Evolutionary conservation across 2,113 vertebrate genomes (phyloP).

Genomic region (Ibidorhyncha struthersii): DNA sequence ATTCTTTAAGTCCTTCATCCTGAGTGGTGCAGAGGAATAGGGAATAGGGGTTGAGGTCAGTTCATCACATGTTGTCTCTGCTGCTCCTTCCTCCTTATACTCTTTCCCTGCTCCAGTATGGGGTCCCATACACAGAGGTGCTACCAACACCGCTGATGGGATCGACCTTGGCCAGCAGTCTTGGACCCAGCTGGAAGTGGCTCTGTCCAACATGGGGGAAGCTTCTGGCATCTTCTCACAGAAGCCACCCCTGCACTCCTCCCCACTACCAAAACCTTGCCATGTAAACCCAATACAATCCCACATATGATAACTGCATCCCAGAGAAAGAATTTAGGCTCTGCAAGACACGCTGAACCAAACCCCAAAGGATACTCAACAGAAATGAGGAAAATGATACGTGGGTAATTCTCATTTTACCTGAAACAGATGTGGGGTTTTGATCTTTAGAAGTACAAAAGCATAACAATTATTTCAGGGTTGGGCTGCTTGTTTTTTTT

Average conservation of each 20-base stretch:
- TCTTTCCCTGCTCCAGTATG: neutral
- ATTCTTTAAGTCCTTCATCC: neutral
- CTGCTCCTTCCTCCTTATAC: neutral
- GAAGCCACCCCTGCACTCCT: neutral
- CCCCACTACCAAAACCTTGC: neutral
- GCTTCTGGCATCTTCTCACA: neutral
- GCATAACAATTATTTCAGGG: neutral
- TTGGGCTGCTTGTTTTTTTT: neutral
- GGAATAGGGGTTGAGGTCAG: neutral
- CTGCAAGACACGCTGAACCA: neutral
- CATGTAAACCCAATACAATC: neutral
- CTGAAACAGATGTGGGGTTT: neutral
- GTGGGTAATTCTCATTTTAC: neutral
- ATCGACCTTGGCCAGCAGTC: neutral
- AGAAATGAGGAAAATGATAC: neutral
- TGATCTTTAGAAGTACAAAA: neutral
- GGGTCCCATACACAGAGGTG: neutral
- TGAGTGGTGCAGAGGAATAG: accelerated
- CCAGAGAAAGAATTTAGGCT: neutral
- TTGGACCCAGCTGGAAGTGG: neutral
- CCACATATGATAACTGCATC: neutral
- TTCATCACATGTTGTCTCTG: neutral
- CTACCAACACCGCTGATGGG: neutral
- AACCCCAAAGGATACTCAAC: neutral
- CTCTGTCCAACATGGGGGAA: neutral